Evolutionary conservation across 2,113 vertebrate species (phyloP).

Genomic region (Monarcha castaneiventris): DNA sequence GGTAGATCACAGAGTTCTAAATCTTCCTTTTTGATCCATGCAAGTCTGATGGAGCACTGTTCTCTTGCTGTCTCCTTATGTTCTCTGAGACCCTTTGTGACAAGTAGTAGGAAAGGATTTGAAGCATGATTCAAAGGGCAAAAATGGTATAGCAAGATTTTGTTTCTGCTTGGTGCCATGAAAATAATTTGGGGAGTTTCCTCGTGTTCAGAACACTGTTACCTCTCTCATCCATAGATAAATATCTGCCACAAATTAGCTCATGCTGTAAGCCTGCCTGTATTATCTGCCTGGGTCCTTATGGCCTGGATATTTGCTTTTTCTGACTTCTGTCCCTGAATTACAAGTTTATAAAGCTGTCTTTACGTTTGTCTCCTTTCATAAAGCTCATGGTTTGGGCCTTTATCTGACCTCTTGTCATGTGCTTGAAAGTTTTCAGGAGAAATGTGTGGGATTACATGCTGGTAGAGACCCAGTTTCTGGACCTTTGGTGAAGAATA

Average conservation of each 20-base stretch:
- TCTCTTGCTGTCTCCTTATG: not conserved
- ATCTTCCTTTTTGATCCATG: not conserved
- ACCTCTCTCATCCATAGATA: not conserved
- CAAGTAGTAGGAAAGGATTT: not conserved
- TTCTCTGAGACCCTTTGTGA: not conserved
- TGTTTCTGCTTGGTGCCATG: not conserved
- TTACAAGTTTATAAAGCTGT: not conserved
- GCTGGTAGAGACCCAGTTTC: not conserved
- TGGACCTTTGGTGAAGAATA: not conserved
- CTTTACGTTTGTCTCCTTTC: not conserved
- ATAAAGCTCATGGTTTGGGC: not conserved
- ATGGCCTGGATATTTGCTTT: not conserved
- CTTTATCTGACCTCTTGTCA: not conserved
- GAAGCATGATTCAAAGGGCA: not conserved
- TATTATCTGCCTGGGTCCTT: not conserved
- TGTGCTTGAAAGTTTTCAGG: not conserved
- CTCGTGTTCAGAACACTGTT: not conserved
- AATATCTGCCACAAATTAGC: not conserved
- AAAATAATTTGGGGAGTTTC: not conserved
- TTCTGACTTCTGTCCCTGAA: not conserved
- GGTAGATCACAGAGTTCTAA: not conserved
- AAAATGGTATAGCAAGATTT: not conserved
- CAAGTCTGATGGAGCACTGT: not conserved
- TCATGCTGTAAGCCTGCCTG: accelerated
- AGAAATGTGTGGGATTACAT: not conserved